Conservation (phyloP, 37 sponge, comb jelly and placozoan species). For the Tethya wilhelma region DNA sequence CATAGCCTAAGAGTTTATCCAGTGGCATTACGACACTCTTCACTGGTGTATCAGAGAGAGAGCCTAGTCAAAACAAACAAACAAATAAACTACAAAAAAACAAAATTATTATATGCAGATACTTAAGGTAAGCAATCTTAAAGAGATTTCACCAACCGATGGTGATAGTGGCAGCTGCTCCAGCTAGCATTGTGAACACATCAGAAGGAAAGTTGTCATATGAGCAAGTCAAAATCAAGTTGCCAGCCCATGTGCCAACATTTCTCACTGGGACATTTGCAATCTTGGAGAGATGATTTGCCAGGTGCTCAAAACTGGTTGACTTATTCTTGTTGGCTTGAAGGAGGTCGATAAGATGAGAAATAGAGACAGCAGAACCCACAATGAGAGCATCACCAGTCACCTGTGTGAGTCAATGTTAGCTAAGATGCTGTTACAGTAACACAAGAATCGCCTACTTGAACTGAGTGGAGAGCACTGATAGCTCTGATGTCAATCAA, state of each 20-base stretch:
- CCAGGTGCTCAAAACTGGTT: slow-evolving; percentile 39
- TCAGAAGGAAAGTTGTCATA: slow-evolving; percentile 81
- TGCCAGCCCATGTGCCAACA: slow-evolving; percentile 78
- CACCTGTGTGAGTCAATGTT: slow-evolving; percentile 16
- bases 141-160: slow-evolving; percentile 48
- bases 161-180: slow-evolving; percentile 65
- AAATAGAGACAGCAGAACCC: slow-evolving; percentile 61
- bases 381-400: slow-evolving; percentile 32
- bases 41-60: no score
- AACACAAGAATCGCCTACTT: slow-evolving; percentile 22
- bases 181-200: slow-evolving; percentile 75
- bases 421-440: not conserved
- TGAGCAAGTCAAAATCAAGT: slow-evolving; percentile 66
- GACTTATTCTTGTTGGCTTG: slow-evolving; percentile 26
- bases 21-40: no score
- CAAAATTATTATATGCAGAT: no score
- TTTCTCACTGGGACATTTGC: slow-evolving; percentile 80
- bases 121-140: no score
- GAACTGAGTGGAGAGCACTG: slow-evolving; percentile 24
- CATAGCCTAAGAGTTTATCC: no score
- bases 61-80: no score
- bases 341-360: slow-evolving; percentile 55
- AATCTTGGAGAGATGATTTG: slow-evolving; percentile 51
- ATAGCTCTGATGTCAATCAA: slow-evolving; percentile 52
- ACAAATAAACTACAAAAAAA: no score